These are phyloP conservation scores for Cryptotis parvus DNA, from an alignment of 2,113 vertebrate genomes.

Conservation along the genomic window DNA sequence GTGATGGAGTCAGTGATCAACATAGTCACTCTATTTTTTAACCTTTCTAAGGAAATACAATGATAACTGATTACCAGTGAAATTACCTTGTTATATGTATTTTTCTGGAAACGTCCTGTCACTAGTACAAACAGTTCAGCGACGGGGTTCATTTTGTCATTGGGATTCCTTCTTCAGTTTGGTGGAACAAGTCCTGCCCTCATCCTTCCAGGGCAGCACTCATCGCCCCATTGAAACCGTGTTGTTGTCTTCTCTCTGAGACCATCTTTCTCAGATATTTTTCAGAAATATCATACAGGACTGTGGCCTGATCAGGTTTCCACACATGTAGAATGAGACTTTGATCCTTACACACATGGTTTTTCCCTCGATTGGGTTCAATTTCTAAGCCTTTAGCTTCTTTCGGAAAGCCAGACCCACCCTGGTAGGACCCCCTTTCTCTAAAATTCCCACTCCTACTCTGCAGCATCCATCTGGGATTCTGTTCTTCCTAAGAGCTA, in stretches of 20 bases:
- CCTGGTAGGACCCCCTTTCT: not conserved
- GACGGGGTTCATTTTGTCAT: not conserved
- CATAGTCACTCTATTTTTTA: conserved; percentile 41
- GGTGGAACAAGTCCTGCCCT: not conserved
- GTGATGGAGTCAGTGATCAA: not conserved
- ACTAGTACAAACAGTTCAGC: conserved; percentile 7
- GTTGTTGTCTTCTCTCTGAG: not conserved
- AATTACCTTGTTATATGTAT: not conserved
- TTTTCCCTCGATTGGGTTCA: not conserved
- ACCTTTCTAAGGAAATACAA: conserved; percentile 14
- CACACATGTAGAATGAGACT: not conserved
- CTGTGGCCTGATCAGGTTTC: not conserved
- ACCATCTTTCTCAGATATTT: not conserved
- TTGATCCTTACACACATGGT: conserved; percentile 22
- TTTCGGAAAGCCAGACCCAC: not conserved
- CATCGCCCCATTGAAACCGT: not conserved
- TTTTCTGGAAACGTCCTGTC: conserved; percentile 39
- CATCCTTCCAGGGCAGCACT: not conserved
- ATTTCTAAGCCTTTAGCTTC: not conserved
- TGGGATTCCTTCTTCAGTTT: conserved; percentile 7
- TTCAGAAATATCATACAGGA: conserved; percentile 4
- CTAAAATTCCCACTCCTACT: not conserved
- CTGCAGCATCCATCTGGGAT: not conserved
- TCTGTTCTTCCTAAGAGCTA: not conserved
- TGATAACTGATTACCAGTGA: conserved; percentile 15